These are phyloP conservation scores for Icerya purchasi DNA, from an alignment of 2,888 invertebrate genomes.

Conservation along the genomic window DNA sequence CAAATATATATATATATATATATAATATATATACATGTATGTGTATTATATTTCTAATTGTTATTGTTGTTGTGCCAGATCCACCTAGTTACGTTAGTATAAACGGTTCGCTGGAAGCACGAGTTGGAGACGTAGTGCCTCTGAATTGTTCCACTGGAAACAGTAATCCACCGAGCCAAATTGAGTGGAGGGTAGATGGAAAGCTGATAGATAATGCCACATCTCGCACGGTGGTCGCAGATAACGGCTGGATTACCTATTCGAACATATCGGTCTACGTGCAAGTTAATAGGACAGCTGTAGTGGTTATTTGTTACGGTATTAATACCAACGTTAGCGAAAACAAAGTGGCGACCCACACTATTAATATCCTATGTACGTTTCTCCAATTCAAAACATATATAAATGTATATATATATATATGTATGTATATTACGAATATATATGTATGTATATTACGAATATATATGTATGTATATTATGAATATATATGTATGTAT, in stretches of 20 bases:
- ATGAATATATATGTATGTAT: no score
- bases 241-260: constrained; percentile 74
- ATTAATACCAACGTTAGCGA: constrained; percentile 70
- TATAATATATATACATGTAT: no score
- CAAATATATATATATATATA: no score
- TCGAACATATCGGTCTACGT: constrained; percentile 61
- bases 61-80: constrained; percentile 36
- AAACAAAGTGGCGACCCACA: constrained; percentile 74
- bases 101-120: constrained; percentile 66
- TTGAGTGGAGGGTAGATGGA: constrained; percentile 67
- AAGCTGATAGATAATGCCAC: constrained; percentile 48
- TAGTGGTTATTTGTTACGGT: constrained; percentile 78
- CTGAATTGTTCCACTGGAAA: constrained; percentile 76
- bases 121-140: constrained; percentile 69
- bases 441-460: no score
- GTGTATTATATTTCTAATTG: not conserved
- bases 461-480: no score
- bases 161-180: constrained; percentile 71
- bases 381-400: constrained; percentile 22
- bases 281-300: constrained; percentile 53
- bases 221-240: constrained; percentile 17
- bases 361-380: constrained; percentile 84
- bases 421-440: not conserved
- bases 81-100: constrained; percentile 73
- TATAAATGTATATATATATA: not conserved